Conservation (phyloP, 2,888 invertebrate species). For the Lycophotia porphyrea region DNA sequence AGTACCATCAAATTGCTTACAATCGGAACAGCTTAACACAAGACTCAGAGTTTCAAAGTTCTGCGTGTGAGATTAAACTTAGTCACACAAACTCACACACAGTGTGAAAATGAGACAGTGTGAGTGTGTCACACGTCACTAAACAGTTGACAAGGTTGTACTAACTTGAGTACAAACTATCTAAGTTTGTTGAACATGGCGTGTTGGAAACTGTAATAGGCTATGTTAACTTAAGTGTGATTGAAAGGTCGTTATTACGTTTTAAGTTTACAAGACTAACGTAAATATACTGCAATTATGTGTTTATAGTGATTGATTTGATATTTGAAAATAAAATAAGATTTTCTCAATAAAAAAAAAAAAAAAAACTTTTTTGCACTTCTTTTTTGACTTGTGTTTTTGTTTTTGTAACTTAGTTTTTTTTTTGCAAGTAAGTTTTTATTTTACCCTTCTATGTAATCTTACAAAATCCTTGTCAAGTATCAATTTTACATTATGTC, state of each 20-base stretch:
- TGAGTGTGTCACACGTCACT: slow-evolving; percentile 21
- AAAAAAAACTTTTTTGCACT: too few relatives aligned
- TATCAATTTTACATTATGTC: too few relatives aligned
- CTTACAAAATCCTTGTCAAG: too few relatives aligned
- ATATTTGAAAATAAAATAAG: too few relatives aligned
- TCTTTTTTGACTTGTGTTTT: too few relatives aligned
- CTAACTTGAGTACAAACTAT: slow-evolving; percentile 27
- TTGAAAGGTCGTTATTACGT: slow-evolving; percentile 1
- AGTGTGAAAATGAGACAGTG: background rate
- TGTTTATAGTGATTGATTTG: background rate
- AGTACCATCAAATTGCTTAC: slow-evolving; percentile 6
- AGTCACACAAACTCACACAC: slow-evolving; percentile 23
- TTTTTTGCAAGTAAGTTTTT: too few relatives aligned
- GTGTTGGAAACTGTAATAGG: slow-evolving; percentile 14
- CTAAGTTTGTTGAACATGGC: slow-evolving; percentile 32
- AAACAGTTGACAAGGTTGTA: slow-evolving; percentile 39
- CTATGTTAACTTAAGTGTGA: background rate
- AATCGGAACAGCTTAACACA: slow-evolving; percentile 19
- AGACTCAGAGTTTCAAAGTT: slow-evolving; percentile 19
- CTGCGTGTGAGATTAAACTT: slow-evolving; percentile 17
- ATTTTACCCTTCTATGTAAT: too few relatives aligned
- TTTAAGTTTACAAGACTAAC: background rate
- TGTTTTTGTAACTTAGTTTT: too few relatives aligned
- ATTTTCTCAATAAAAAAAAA: too few relatives aligned
- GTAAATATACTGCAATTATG: background rate